phyloP scores from a whole-genome alignment of 2,888 invertebrate genomes.

The Aquatica leii region DNA sequence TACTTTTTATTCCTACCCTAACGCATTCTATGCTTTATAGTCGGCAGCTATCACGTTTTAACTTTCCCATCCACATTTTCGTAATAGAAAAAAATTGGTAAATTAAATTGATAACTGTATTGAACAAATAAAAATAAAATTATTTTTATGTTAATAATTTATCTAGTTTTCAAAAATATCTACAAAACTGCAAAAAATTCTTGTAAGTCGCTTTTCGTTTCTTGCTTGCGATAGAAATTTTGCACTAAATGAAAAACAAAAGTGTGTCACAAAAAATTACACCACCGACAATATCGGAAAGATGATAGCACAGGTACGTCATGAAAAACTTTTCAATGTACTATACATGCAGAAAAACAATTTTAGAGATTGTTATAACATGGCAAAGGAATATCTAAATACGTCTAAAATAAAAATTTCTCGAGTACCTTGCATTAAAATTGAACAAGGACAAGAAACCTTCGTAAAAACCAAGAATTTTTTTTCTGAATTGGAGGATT shows the following conservation, averaged over 20 bases:
- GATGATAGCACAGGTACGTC: constrained; percentile 20
- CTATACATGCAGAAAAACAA: neutral
- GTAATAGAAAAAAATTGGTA: constrained; percentile 2
- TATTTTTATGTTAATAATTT: constrained; percentile 14
- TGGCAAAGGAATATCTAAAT: constrained; percentile 5
- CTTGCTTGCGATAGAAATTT: constrained; percentile 20
- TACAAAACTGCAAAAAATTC: constrained; percentile 17
- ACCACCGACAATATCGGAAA: constrained; percentile 16
- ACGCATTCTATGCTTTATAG: constrained; percentile 16
- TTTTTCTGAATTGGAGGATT: neutral
- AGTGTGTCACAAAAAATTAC: constrained; percentile 15
- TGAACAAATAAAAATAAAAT: constrained; percentile 16
- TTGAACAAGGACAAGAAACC: no score
- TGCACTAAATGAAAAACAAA: constrained; percentile 20
- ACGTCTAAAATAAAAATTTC: neutral
- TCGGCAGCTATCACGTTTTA: constrained; percentile 18
- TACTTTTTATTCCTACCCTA: constrained; percentile 17
- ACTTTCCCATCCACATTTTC: constrained; percentile 6
- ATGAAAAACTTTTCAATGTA: constrained; percentile 18
- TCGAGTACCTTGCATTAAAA: neutral
- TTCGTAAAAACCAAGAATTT: constrained; percentile 1
- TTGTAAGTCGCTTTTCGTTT: constrained; percentile 14
- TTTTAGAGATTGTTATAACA: neutral
- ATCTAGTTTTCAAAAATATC: constrained; percentile 13
- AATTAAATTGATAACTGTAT: constrained; percentile 12